A percentile compares a stretch with the other conserved stretches of the same genome.
These are phyloP conservation scores for Sebastes oblongus DNA, from an alignment of 2,797 vertebrate species.

Conservation along the genomic window DNA sequence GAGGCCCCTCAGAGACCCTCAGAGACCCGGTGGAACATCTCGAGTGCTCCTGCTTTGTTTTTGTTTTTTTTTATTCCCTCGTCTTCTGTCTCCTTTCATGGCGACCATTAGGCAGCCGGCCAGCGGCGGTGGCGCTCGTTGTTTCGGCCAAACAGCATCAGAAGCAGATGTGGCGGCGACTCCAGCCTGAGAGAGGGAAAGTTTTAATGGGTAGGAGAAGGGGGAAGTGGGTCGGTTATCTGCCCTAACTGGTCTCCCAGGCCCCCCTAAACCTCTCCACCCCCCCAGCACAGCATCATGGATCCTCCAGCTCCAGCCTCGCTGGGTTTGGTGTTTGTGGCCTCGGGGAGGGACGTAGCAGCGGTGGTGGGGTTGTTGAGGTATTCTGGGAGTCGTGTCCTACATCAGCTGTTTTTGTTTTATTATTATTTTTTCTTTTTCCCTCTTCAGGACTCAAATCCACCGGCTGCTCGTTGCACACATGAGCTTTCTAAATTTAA, in stretches of 20 bases:
- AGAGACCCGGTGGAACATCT: conserved; percentile 18
- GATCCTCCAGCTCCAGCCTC: neutral
- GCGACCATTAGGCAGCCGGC: conserved; percentile 58
- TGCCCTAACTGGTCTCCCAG: conserved; percentile 61
- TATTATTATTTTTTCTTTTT: neutral
- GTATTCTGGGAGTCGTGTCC: conserved; percentile 14
- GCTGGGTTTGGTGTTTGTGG: conserved; percentile 1
- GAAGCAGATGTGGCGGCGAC: conserved; percentile 44
- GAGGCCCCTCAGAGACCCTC: neutral
- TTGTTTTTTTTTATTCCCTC: neutral
- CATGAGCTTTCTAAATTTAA: conserved; percentile 30
- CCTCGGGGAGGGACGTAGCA: neutral
- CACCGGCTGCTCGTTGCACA: conserved; percentile 16
- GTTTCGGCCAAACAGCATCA: conserved; percentile 16
- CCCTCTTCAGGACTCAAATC: conserved; percentile 17
- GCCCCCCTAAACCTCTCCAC: neutral
- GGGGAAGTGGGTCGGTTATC: conserved; percentile 18
- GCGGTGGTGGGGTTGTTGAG: neutral
- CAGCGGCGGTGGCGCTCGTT: conserved; percentile 15
- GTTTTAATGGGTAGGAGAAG: conserved; percentile 57
- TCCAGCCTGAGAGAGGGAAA: conserved; percentile 13
- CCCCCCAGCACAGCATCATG: conserved; percentile 41
- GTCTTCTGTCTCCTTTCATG: conserved; percentile 42
- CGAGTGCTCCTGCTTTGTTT: conserved; percentile 35
- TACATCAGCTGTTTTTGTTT: conserved; percentile 6